phyloP scores from a whole-genome alignment of 2,888 invertebrate genomes.

The Dynastes maya region DNA sequence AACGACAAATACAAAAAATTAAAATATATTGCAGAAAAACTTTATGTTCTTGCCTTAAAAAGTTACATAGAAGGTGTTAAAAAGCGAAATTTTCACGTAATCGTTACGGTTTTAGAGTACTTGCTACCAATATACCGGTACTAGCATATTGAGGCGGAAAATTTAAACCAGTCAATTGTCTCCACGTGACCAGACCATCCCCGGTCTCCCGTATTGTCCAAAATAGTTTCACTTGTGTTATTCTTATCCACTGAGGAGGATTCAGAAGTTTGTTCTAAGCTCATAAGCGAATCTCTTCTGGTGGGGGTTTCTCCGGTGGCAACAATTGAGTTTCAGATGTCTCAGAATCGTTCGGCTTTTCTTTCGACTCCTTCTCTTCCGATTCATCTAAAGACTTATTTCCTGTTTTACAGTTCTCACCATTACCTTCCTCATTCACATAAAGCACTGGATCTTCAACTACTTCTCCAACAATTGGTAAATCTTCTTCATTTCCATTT shows the following conservation, averaged over 20 bases:
- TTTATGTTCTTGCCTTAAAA: too few relatives aligned
- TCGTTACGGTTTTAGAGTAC: too few relatives aligned
- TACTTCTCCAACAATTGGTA: slow-evolving; percentile 75
- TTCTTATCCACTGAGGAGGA: not conserved
- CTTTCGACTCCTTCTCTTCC: slow-evolving; percentile 3
- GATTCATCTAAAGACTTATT: slow-evolving; percentile 71
- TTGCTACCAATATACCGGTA: too few relatives aligned
- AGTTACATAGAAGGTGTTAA: too few relatives aligned
- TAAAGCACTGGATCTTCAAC: slow-evolving; percentile 83
- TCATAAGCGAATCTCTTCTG: slow-evolving; percentile 67
- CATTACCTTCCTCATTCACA: slow-evolving; percentile 82
- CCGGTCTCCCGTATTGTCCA: not conserved
- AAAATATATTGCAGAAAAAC: too few relatives aligned
- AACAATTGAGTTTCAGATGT: slow-evolving; percentile 44
- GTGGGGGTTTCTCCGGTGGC: slow-evolving; percentile 17
- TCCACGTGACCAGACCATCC: too few relatives aligned
- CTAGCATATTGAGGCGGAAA: too few relatives aligned
- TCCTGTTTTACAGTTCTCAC: slow-evolving; percentile 82
- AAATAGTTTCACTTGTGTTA: slow-evolving; percentile 36
- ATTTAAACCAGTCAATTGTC: too few relatives aligned
- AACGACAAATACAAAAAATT: too few relatives aligned
- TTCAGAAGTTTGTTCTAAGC: slow-evolving; percentile 67
- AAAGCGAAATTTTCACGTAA: too few relatives aligned
- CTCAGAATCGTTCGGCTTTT: slow-evolving; percentile 6
- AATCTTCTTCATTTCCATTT: slow-evolving; percentile 51